These are phyloP conservation scores for Heliothis peltigera DNA, from an alignment of 2,888 invertebrate genomes.

Conservation along the genomic window DNA sequence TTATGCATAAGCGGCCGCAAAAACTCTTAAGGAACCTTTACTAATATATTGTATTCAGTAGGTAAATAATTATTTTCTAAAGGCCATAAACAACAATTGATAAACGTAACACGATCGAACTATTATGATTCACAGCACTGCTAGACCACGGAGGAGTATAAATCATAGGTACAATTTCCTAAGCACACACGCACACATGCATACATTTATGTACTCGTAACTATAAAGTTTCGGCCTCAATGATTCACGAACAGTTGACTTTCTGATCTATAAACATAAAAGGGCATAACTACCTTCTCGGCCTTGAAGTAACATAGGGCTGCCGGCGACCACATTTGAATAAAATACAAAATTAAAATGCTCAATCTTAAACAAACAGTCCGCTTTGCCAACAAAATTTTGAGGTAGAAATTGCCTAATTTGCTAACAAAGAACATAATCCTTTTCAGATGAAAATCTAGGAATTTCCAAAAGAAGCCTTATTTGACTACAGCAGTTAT, in stretches of 20 bases:
- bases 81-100: slow-evolving; percentile 7
- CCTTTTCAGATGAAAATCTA: slow-evolving; percentile 16
- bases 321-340: slow-evolving; percentile 6
- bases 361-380: neutral
- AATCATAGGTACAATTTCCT: slow-evolving; percentile 35
- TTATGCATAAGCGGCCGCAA: too few relatives aligned
- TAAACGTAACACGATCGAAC: slow-evolving; percentile 18
- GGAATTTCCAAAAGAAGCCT: slow-evolving; percentile 2
- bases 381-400: neutral
- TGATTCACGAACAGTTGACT: slow-evolving; percentile 59
- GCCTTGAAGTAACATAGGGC: slow-evolving; percentile 53
- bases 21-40: too few relatives aligned
- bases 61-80: slow-evolving; percentile 15
- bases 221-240: slow-evolving; percentile 48
- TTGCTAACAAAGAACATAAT: neutral
- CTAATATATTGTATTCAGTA: slow-evolving; percentile 8
- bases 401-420: neutral
- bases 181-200: slow-evolving; percentile 32
- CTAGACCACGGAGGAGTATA: slow-evolving; percentile 17
- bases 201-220: slow-evolving; percentile 17
- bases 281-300: slow-evolving; percentile 51
- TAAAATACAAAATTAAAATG: neutral
- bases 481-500: neutral
- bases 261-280: slow-evolving; percentile 60
- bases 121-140: slow-evolving; percentile 28